Conservation (phyloP, 2,888 invertebrate species). For the Macrosoma leucophasiata region DNA sequence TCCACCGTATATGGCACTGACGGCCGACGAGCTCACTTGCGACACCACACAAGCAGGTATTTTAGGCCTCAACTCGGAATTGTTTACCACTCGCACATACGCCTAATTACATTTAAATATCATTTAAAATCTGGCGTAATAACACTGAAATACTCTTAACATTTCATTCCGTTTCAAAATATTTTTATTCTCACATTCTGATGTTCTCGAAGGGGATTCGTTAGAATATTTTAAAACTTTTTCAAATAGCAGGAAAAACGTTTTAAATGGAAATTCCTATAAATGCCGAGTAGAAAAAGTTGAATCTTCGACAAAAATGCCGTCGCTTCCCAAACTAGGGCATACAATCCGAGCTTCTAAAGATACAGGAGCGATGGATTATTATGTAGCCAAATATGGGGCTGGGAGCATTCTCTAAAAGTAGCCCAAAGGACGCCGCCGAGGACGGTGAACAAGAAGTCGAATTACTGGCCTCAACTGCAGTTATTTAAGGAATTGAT, state of each 20-base stretch:
- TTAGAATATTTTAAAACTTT: no score
- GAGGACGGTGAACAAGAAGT: slow-evolving; percentile 55
- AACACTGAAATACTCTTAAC: no score
- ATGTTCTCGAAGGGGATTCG: no score
- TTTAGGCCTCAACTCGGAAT: no score
- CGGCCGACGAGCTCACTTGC: slow-evolving; percentile 50
- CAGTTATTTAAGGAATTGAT: slow-evolving; percentile 56
- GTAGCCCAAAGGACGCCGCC: slow-evolving; percentile 65
- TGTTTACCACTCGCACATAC: no score
- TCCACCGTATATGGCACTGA: slow-evolving; percentile 57
- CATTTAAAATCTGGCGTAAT: no score
- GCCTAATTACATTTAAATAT: no score
- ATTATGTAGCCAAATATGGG: slow-evolving; percentile 67
- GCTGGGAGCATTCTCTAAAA: slow-evolving; percentile 48
- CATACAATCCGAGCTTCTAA: slow-evolving; percentile 57
- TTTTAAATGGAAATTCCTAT: no score
- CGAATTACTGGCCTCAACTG: slow-evolving; percentile 38
- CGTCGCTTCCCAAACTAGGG: slow-evolving; percentile 59
- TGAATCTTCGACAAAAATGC: slow-evolving; percentile 52
- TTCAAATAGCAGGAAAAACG: no score
- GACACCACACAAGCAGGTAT: slow-evolving; percentile 24
- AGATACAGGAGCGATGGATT: slow-evolving; percentile 48
- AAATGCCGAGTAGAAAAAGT: no score
- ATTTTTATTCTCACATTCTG: no score
- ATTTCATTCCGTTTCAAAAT: no score